Percentiles rank a stretch among this genome's conserved stretches.
These are phyloP conservation scores for Crax fasciolata DNA, from an alignment of 2,797 vertebrate genomes.

Conservation along the genomic window DNA sequence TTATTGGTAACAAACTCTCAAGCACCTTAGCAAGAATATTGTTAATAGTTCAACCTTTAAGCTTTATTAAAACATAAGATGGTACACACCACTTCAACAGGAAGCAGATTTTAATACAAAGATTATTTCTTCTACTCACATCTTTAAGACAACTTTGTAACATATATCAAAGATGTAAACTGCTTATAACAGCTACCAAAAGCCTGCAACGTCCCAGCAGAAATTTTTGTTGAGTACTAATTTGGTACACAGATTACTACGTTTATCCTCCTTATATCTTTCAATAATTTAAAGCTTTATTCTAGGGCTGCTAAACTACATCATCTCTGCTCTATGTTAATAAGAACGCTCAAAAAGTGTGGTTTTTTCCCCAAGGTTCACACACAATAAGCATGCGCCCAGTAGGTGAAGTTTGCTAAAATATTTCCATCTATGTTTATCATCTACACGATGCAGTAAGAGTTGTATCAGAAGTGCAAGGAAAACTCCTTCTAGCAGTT, in stretches of 20 bases:
- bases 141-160: neutral
- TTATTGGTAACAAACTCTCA: neutral
- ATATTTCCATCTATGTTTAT: neutral
- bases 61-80: neutral
- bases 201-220: neutral
- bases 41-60: neutral
- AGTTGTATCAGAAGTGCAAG: neutral
- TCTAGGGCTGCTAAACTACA: neutral
- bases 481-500: neutral
- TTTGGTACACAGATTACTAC: neutral
- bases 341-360: accelerated
- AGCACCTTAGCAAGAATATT: neutral
- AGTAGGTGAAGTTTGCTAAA: neutral
- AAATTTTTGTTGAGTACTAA: neutral
- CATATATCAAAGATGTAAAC: neutral
- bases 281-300: neutral
- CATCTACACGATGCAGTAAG: neutral
- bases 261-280: neutral
- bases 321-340: neutral
- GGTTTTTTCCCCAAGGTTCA: neutral
- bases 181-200: neutral
- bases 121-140: neutral
- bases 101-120: neutral
- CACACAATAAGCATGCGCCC: neutral
- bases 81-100: neutral